Base-by-base conservation (phyloP, 2,113 vertebrate genomes). In the Oplegnathus fasciatus region DNA sequence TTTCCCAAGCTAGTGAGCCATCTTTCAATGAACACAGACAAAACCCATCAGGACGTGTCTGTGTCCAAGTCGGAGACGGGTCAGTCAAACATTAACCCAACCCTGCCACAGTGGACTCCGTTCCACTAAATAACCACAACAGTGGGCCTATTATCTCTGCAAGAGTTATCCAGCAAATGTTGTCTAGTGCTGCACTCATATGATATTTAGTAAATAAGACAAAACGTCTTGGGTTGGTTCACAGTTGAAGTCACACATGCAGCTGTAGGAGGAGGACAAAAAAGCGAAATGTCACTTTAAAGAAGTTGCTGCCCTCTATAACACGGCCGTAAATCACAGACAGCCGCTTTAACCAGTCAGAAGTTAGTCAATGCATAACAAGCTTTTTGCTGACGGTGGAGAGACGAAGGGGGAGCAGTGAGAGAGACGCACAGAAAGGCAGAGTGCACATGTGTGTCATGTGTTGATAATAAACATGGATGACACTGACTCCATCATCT, bases 81-180 rank as follows among this genome's bases (percentile, higher is more conserved):
- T 66, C 64, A 44, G 78, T 86, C 76, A 89, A 88, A 84, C 55
- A 83, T 92, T 85, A 92, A 86, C 55, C 71, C 28, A n/a, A 40
- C 17, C 2, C 32, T 58, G 40, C 52, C 54, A 40, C 77, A 65
- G 72, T 28, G 69, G 55, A 75, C 79, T 71, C 52, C 15, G 26
- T 48, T 66, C 24, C 69, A 62, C 66, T 70, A 18, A 57, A 78
- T 46, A 80, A 78, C 42, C 32, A n/a, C 57, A 2, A 80, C 11
- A 75, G n/a, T 26, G 22, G 1, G 28, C 6, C 65, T 13, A 26
- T 57, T 66, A 69, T 64, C 71, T 40, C 50, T 11, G 0, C 13
- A 30, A 30, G 42, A 71, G 22, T 44, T 37, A 68, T 37, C 11
- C 30, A 76, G 55, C 18, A 5, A 60, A 24, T 26, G 48, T n/a